Base-by-base conservation (phyloP, 2,888 invertebrate genomes). In the Chloroclysta siterata region DNA sequence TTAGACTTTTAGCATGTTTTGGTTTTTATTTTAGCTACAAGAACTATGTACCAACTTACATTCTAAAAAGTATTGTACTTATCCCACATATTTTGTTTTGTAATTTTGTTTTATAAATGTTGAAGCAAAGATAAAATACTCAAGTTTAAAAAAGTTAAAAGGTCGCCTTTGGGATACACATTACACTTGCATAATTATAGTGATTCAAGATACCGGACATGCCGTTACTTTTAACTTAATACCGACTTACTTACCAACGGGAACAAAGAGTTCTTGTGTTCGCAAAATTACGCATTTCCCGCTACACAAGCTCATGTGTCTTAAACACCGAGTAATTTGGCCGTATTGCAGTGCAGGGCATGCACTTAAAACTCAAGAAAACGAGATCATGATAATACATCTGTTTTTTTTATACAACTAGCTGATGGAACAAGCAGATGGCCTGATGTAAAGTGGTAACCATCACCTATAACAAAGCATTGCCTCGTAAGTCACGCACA, bases 321-420 rank as follows among this genome's bases (percentile, higher is more conserved):
- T 66, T 22, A 22, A 58, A 67, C 66, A 67, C 65, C 60, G 66
- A 58, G 64, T 60, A 57, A 63, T 73, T 80, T 70, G 63, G 63
- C 47, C 42, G 60, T 51, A 55, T 61, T 42, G 67, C 69, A 70
- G 70, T 68, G 46, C 67, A 70, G 64, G 67, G 42, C 63, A 61
- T 60, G 68, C 65, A 69, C 67, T 63, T 72, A 63, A 44, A 74
- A 69, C 68, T 75, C 66, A 55, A 71, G 60, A 66, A 66, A 63
- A 62, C 63, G 65, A 60, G 69, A 68, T 63, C 63, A 71, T 71
- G 73, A 72, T 69, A 66, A 71, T 61, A 55, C 62, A 69, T 75
- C 48, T 65, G 60, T 70, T 71, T n/a, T n/a, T n/a, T n/a, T n/a
- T n/a, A n/a, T n/a, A n/a, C n/a, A n/a, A n/a, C n/a, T n/a, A n/a